Evolutionary conservation across 2,797 vertebrate genomes (phyloP).

Genomic region (Neopelma chrysocephalum): DNA sequence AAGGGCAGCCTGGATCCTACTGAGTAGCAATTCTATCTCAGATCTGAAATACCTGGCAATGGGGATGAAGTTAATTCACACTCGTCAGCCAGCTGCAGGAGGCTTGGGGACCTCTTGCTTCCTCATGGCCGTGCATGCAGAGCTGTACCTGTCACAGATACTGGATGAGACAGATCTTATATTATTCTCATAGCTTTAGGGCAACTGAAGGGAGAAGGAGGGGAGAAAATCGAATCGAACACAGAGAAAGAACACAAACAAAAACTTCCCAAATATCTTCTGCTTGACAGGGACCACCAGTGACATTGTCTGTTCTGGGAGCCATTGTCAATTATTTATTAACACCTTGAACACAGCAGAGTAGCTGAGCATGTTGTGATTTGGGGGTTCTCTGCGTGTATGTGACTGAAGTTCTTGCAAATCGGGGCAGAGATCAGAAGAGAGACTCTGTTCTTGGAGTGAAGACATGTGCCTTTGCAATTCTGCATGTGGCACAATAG

Average conservation of each 20-base stretch:
- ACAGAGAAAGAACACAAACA: constrained; percentile 15
- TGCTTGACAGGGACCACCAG: neutral
- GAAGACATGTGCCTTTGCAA: neutral
- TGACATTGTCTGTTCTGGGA: constrained; percentile 22
- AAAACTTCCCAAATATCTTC: constrained; percentile 16
- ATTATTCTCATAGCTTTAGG: constrained; percentile 51
- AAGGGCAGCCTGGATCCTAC: neutral
- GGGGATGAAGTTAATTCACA: neutral
- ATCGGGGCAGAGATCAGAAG: neutral
- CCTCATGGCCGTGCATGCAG: neutral
- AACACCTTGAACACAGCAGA: neutral
- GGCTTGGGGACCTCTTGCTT: neutral
- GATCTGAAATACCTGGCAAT: neutral
- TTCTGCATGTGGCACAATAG: neutral
- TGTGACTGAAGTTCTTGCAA: neutral
- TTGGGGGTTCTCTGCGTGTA: neutral
- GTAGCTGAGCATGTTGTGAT: neutral
- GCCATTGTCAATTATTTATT: constrained; percentile 43
- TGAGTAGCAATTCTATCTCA: neutral
- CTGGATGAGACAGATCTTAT: constrained; percentile 30
- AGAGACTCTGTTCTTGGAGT: neutral
- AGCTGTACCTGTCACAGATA: constrained; percentile 24
- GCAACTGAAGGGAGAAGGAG: neutral
- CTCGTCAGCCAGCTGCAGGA: neutral
- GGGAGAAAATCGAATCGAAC: constrained; percentile 12